Base-by-base conservation (phyloP, 2,888 invertebrate species). In the Hypolimnas misippus region DNA sequence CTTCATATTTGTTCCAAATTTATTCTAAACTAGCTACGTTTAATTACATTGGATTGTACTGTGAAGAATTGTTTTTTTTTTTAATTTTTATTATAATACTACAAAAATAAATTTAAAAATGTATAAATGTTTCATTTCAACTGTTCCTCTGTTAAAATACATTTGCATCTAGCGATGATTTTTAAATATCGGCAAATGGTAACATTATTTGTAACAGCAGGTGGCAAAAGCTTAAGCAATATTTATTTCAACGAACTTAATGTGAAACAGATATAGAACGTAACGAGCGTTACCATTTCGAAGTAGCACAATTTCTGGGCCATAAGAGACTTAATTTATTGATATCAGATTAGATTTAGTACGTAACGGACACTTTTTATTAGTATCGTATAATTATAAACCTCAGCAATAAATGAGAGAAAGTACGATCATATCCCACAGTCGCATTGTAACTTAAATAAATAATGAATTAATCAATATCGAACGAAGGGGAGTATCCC, bases 391-490 rank as follows among this genome's bases (percentile, higher is more conserved):
- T 46, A 44, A 31, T 56, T 56, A 56, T 19, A 56, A 52, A 29
- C 38, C 62, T 53, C 57, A 53, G 40, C 40, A 57, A 35, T 52
- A 52, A 52, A 57, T 53, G 44, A 62, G 53, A 57, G 62, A 57
- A 62, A 62, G 62, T 52, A 31, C 31, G 38, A n/a, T 29, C 44
- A 52, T 52, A 52, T 58, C 40, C 25, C 29, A 51, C 40, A 17
- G 19, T 10, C 38, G 19, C 5, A 21, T 46, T 19, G 21, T 19
- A 19, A 19, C 19, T 16, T 14, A 6, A 16, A n/a, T n/a, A n/a
- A n/a, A n/a, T n/a, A n/a, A n/a, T n/a, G n/a, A n/a, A n/a, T 6
- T 16, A 17, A 42, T 42, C 42, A 8, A 42, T 42, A n/a, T 54
- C n/a, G 54, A 54, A 8, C 7, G 14, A 33, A 12, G 2, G 33